Evolutionary conservation across 2,888 invertebrate species (phyloP), one percentile per base, ranked within the genome.

Genomic region (Hylaea fasciaria): DNA sequence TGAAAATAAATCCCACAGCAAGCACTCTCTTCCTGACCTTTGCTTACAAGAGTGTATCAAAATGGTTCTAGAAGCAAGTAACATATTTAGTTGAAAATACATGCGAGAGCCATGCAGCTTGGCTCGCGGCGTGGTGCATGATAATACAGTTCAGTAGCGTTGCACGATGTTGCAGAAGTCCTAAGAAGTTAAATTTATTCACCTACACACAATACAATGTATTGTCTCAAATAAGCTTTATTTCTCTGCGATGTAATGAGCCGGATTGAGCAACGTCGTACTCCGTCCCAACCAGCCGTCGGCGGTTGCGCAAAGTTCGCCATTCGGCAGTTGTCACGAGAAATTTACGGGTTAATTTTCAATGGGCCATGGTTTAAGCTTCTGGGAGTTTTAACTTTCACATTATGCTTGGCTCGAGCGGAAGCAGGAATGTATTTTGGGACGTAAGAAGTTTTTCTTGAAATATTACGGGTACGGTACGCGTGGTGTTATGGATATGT

Each of bases 311-410:
- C 82, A 87, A 91, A 92, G 80, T 92, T 92, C 84, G 74, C 82
- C 81, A 83, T 86, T 87, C 86, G 85, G 87, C 88, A 87, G 83
- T 91, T 91, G 91, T 91, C 89, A 88, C 86, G 75, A 75, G 78
- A 89, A 91, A 91, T 91, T 91, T 91, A 91, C 91, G 89, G 87
- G 86, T 90, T 91, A 91, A 92, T 91, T 91, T 91, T 89, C 89
- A 90, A 86, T 89, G 82, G 85, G 41, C 55, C 79, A 82, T 76
- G 81, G 85, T 84, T 22, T 83, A 84, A 85, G 86, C 80, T 82
- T 79, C 80, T 81, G 80, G 78, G 81, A 84, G 86, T 88, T 87
- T 89, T 83, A 85, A 85, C 83, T 85, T 86, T 72, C 76, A 76
- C 77, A 81, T 80, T 80, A 80, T 76, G 74, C 77, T 80, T 80